Evolutionary conservation across 2,113 vertebrate species (phyloP), one percentile per base, ranked within the genome.

Genomic region (Scartelaos histophorus): DNA sequence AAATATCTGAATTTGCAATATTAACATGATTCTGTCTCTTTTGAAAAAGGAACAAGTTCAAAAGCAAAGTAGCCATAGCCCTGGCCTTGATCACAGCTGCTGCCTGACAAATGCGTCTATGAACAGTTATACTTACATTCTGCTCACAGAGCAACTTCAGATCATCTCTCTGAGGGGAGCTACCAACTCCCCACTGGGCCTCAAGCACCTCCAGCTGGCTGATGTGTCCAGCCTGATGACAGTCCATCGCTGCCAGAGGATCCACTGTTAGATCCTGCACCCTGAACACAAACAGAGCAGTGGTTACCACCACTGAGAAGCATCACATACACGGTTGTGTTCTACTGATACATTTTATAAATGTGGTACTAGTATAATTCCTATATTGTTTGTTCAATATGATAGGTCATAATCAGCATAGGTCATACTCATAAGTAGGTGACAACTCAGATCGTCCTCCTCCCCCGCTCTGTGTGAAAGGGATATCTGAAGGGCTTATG

Each of bases 131-230:
- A 92, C 96, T 96, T 90, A 99, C 97, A 0, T 99, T 99, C 91
- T 98, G 98, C 88, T 99, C 97, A 89, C 97, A 99, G 73, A 99
- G 96, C 78, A 99, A 93, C 91, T 99, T 99, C 74, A 99, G 95
- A 85, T 99, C 98, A 80, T 99, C 98, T 71, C 97, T 96, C 86
- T 98, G 97, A 49, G 97, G 97, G 70, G 98, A 99, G 86, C 96
- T 98, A 1, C 96, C 97, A 29, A 98, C 95, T n/a, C 95, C 97
- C 98, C 97, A 98, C 89, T 98, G 96, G 2, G 96, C 94, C 82
- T 98, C 97, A 88, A 98, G 86, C 76, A 98, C 95, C 0, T 98
- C 96, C 60, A 98, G 95, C 91, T 98, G 96, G 88, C 82, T 95
- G 74, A 94, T 81, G 54, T 95, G 95, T 74, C 94, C 94, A 73